Conservation (phyloP, 2,113 vertebrate species). For the Collichthys lucidus region DNA sequence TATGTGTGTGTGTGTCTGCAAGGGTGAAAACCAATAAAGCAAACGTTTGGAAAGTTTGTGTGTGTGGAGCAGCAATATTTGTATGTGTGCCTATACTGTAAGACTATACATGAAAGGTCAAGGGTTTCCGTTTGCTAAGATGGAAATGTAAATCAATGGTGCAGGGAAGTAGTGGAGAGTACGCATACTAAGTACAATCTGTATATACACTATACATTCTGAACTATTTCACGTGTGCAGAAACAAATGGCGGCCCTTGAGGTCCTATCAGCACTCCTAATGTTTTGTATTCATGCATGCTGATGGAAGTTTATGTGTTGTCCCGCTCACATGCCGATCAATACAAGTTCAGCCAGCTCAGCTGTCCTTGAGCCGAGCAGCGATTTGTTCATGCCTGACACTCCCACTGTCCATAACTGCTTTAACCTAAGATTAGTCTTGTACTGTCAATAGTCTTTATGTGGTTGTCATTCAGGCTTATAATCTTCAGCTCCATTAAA, state of each 20-base stretch:
- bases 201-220: background rate
- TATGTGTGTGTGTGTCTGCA: background rate
- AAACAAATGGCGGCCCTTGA: background rate
- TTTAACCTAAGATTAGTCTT: conserved; percentile 68
- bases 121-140: background rate
- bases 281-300: conserved; percentile 35
- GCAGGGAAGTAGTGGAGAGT: background rate
- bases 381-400: conserved; percentile 41
- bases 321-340: conserved; percentile 45
- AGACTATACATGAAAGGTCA: background rate
- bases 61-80: background rate
- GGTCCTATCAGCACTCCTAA: background rate
- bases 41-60: background rate
- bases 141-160: background rate
- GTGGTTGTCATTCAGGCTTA: conserved; percentile 48
- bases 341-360: conserved; percentile 69
- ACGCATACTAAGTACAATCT: background rate
- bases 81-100: background rate
- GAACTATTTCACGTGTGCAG: background rate
- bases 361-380: conserved; percentile 56
- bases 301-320: conserved; percentile 36
- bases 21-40: background rate
- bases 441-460: conserved; percentile 68
- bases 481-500: conserved; percentile 49
- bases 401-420: conserved; percentile 53